phyloP scores from a whole-genome alignment of 2,888 invertebrate species.

The Noctua comes region DNA sequence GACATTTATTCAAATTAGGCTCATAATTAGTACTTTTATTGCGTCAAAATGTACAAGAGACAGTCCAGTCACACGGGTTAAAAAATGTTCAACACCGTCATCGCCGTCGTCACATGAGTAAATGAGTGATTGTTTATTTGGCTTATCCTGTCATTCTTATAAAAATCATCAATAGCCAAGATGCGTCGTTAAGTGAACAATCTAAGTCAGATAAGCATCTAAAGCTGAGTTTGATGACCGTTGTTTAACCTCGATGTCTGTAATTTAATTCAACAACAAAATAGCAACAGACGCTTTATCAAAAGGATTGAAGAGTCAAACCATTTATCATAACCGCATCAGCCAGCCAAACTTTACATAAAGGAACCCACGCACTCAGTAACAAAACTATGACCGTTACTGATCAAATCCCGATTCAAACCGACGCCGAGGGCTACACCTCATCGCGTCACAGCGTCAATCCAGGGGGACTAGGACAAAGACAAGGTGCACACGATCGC shows the following conservation, averaged over 20 bases:
- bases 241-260: background rate
- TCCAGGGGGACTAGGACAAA: constrained; percentile 73
- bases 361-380: constrained; percentile 52
- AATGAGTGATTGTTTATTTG: too few relatives aligned
- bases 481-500: constrained; percentile 85
- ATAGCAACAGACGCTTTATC: constrained; percentile 9
- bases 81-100: too few relatives aligned
- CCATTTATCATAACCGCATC: constrained; percentile 59
- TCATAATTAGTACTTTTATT: too few relatives aligned
- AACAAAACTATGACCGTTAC: constrained; percentile 65
- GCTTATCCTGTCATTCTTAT: too few relatives aligned
- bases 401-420: constrained; percentile 67
- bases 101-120: too few relatives aligned
- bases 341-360: constrained; percentile 41
- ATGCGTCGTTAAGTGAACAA: too few relatives aligned
- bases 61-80: too few relatives aligned
- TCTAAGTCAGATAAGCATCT: too few relatives aligned
- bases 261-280: constrained; percentile 33
- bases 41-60: too few relatives aligned
- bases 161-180: too few relatives aligned
- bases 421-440: constrained; percentile 63
- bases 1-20: too few relatives aligned
- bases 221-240: too few relatives aligned
- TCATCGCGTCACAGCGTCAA: constrained; percentile 70
- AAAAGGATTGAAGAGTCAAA: constrained; percentile 55